phyloP scores from a whole-genome alignment of 92 coral and sea anemone species.

The Phenganax stokvisi region DNA sequence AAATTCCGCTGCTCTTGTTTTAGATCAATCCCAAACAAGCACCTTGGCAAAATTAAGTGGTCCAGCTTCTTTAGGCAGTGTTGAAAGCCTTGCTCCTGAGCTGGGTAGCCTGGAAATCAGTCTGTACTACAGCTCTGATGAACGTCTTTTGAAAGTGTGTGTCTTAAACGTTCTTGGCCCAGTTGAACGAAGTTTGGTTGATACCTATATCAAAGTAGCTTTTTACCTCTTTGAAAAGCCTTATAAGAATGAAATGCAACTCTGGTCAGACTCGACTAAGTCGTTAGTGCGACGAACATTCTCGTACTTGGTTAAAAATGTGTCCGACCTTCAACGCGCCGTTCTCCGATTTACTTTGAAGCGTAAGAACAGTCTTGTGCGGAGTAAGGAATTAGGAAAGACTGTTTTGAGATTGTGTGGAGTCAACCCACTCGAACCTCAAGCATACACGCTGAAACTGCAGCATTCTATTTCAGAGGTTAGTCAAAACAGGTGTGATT shows the following conservation, averaged over 20 bases:
- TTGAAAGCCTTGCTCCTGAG: not conserved
- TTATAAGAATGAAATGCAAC: constrained; percentile 31
- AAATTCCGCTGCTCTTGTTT: constrained; percentile 16
- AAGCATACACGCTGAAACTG: constrained; percentile 20
- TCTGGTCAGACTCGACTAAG: constrained; percentile 27
- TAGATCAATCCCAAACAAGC: not conserved
- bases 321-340: constrained; percentile 15
- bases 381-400: constrained; percentile 13
- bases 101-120: constrained; percentile 11
- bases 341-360: constrained; percentile 8
- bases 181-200: constrained; percentile 26
- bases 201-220: constrained; percentile 29
- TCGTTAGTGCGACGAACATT: constrained; percentile 29
- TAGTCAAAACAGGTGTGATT: not conserved
- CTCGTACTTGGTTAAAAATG: constrained; percentile 4
- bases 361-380: constrained; percentile 14
- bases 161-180: constrained; percentile 10
- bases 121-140: constrained; percentile 23
- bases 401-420: constrained; percentile 19
- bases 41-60: not conserved
- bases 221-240: constrained; percentile 31
- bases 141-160: constrained; percentile 21
- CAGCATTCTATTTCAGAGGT: constrained; percentile 25
- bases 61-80: constrained; percentile 1
- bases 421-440: not conserved